Percentiles rank a stretch among this genome's conserved stretches.
Conservation (phyloP, 2,113 vertebrate species). For the Brachyhypopomus gauderio region DNA sequence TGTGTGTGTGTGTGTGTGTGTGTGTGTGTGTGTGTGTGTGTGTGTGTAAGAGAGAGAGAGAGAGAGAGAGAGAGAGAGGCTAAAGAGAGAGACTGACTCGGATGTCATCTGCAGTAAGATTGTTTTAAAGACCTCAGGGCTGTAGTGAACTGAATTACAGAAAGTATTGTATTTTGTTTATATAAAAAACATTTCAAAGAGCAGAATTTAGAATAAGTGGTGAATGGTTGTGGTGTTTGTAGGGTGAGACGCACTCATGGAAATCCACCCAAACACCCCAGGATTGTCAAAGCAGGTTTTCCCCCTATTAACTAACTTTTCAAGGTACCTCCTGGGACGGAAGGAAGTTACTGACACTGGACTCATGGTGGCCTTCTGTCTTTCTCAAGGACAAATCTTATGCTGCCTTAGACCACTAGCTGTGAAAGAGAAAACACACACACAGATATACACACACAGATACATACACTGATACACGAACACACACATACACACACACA, state of each 20-base stretch:
- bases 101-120: background rate
- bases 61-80: too few species aligned
- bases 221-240: background rate
- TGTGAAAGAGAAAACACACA: too few species aligned
- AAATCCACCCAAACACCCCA: background rate
- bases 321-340: background rate
- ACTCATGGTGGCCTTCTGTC: background rate
- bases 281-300: background rate
- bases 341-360: background rate
- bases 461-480: constrained; percentile 18
- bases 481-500: constrained; percentile 49
- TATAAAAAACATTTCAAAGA: background rate
- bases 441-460: background rate
- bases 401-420: background rate
- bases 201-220: too few species aligned
- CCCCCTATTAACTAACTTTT: background rate
- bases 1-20: too few species aligned
- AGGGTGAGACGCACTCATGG: background rate
- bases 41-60: too few species aligned
- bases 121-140: background rate
- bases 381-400: constrained; percentile 20
- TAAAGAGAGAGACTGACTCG: too few species aligned
- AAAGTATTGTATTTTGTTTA: background rate
- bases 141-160: background rate
- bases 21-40: too few species aligned